Base-by-base conservation (phyloP, 2,113 vertebrate species). In the Nannospalax galili region DNA sequence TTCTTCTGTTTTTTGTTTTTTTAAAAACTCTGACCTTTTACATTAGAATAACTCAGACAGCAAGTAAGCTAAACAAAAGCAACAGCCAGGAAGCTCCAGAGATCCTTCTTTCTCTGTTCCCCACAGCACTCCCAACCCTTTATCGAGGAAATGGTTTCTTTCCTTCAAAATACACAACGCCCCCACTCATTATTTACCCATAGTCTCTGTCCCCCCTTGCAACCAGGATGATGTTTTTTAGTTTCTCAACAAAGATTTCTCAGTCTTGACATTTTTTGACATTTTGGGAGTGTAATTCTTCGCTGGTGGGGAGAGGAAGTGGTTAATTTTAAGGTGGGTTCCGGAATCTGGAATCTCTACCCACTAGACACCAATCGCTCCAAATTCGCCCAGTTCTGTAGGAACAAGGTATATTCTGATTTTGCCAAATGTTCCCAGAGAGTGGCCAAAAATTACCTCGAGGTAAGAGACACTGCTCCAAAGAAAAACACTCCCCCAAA, bases 371-470 rank as follows among this genome's bases (percentile, higher is more conserved):
- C 37, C 72, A 69, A 11, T 10, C 14, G 11, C 1, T 48, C 0
- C 17, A 24, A 1, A 12, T 20, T 2, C 5, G 0, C 11, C 40
- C 2, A 22, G 2, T 20, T 86, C 90, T 17, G 1, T 35, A 4
- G 8, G 62, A 40, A 48, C 37, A 93, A 80, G 82, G 26, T 64
- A 7, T 37, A 4, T 42, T 37, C 10, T n/a, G 30, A 75, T 69
- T 92, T 74, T 84, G 35, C 14, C 42, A 74, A 32, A 48, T 40
- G 32, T 73, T 85, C 37, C 35, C 0, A 19, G 42, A 40, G 45
- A 40, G 0, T 1, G 3, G 30, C 7, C 40, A n/a, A 81, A n/a
- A 85, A 80, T 72, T 26, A 32, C 12, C 58, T 40, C 42, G 1
- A n/a, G 20, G 9, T n/a, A 24, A 89, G 32, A 67, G 73, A 28